These are phyloP conservation scores for Lycocorax pyrrhopterus DNA, from an alignment of 2,113 vertebrate genomes.

Conservation along the genomic window DNA sequence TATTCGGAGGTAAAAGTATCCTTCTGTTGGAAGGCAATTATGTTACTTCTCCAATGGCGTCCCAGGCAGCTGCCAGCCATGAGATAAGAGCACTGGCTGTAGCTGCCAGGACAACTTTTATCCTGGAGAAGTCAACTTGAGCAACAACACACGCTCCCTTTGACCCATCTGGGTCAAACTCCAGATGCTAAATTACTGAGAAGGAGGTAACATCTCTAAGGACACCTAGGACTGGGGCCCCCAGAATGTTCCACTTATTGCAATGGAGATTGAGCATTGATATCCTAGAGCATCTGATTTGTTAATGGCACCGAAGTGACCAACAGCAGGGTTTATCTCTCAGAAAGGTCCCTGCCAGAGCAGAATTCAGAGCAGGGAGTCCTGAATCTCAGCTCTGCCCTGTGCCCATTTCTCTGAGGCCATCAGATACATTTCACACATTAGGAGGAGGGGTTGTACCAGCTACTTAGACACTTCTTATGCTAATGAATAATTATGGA, in stretches of 20 bases:
- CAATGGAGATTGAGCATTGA: not conserved
- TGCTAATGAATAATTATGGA: not conserved
- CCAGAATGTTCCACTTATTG: not conserved
- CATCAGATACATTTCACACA: not conserved
- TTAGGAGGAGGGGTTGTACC: not conserved
- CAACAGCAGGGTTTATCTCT: not conserved
- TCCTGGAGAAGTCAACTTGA: not conserved
- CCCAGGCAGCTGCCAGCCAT: not conserved
- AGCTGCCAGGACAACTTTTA: not conserved
- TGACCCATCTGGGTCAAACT: not conserved
- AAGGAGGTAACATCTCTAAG: not conserved
- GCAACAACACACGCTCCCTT: not conserved
- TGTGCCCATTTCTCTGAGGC: not conserved
- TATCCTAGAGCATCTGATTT: not conserved
- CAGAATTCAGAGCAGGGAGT: not conserved
- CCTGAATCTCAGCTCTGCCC: fast-evolving
- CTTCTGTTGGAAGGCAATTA: not conserved
- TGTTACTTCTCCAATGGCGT: not conserved
- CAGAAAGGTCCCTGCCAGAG: not conserved
- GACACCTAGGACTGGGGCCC: not conserved
- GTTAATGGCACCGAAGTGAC: not conserved
- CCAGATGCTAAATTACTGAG: not conserved
- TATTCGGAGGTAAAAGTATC: not conserved
- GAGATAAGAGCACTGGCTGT: not conserved
- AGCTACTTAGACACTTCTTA: not conserved